A percentile compares a stretch with the other conserved stretches of the same genome.
phyloP scores from a whole-genome alignment of 2,888 invertebrate species.

The Formica aserva region DNA sequence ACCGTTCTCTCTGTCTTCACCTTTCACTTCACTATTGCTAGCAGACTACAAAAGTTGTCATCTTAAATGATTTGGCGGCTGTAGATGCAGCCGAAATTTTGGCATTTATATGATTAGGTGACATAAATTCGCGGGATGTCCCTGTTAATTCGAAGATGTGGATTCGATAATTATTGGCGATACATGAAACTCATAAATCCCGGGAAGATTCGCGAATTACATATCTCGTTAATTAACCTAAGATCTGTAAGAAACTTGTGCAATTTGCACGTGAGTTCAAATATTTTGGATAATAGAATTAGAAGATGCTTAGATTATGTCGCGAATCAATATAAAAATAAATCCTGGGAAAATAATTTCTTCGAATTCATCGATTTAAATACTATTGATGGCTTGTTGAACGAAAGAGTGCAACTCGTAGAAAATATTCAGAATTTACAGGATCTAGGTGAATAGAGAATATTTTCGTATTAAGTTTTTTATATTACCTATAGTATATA shows the following conservation, averaged over 20 bases:
- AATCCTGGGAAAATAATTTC: not conserved
- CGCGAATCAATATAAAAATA: conserved; percentile 60
- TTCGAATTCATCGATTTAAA: conserved; percentile 36
- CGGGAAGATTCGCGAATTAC: not conserved
- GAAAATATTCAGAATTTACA: conserved; percentile 89
- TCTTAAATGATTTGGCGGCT: not conserved
- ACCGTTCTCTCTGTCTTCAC: too few species aligned
- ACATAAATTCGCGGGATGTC: conserved; percentile 51
- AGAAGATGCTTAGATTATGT: conserved; percentile 75
- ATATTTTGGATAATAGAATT: conserved; percentile 55
- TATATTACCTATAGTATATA: conserved; percentile 18
- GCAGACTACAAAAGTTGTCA: not conserved
- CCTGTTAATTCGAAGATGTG: conserved; percentile 44
- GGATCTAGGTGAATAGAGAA: conserved; percentile 86
- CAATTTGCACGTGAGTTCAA: not conserved
- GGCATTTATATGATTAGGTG: not conserved
- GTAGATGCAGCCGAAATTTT: not conserved
- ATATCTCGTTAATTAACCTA: conserved; percentile 46
- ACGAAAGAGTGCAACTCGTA: conserved; percentile 87
- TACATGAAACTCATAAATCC: not conserved
- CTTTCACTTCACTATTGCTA: too few species aligned
- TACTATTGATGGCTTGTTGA: conserved; percentile 84
- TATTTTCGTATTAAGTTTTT: not conserved
- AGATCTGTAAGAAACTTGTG: conserved; percentile 3
- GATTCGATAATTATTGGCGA: conserved; percentile 30